Evolutionary conservation across 1,140 invertebrate genomes (phyloP).

Genomic region (Akabosia matsudoensis): DNA sequence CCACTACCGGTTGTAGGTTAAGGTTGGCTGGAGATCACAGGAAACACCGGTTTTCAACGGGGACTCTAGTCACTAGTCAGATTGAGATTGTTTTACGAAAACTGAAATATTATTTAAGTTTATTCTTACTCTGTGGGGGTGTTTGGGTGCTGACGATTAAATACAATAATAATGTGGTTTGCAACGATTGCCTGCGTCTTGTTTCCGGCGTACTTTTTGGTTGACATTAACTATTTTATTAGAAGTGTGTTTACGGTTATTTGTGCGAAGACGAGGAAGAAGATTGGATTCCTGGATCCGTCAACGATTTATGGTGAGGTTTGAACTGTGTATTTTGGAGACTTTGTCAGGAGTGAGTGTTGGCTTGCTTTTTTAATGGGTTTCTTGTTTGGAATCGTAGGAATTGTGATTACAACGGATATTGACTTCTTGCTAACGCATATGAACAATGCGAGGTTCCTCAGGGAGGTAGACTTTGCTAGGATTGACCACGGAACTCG

Average conservation of each 20-base stretch:
- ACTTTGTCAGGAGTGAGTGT: not conserved
- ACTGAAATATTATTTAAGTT: no score
- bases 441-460: conserved; percentile 13
- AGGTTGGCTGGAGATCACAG: no score
- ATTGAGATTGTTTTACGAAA: not conserved
- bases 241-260: not conserved
- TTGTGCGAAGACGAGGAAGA: not conserved
- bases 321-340: not conserved
- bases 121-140: no score
- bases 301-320: conserved; percentile 1
- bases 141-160: not conserved
- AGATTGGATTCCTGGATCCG: not conserved
- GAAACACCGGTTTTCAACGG: no score
- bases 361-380: not conserved
- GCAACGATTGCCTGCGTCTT: not conserved
- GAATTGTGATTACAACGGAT: not conserved
- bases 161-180: not conserved
- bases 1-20: no score
- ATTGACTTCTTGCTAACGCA: conserved; percentile 1
- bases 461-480: conserved; percentile 4
- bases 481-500: not conserved
- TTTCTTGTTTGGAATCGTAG: not conserved
- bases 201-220: conserved; percentile 8
- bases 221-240: conserved; percentile 12
- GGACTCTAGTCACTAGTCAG: no score